A percentile compares a stretch with the other conserved stretches of the same genome.
These are phyloP conservation scores for Ormyrus labotus DNA, from an alignment of 2,888 invertebrate species.

Conservation along the genomic window DNA sequence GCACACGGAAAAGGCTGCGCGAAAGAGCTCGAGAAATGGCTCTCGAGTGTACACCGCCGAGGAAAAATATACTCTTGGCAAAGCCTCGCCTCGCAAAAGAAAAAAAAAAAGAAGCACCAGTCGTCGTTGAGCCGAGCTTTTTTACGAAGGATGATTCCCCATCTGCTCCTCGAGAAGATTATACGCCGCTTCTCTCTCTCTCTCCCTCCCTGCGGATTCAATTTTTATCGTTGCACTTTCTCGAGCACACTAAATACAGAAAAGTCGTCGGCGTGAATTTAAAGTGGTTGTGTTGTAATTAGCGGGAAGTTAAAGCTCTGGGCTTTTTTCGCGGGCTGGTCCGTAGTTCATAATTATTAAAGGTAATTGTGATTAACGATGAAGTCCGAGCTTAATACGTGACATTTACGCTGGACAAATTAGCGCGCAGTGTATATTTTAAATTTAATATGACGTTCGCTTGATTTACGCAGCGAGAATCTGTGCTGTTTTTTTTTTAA, in stretches of 20 bases:
- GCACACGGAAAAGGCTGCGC: neutral
- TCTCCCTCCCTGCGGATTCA: conserved; percentile 1
- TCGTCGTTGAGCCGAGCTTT: neutral
- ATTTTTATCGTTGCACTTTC: conserved; percentile 24
- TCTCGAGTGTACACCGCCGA: neutral
- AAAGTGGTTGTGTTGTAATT: neutral
- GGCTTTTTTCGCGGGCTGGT: conserved; percentile 8
- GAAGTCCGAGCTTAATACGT: neutral
- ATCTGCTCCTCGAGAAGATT: neutral
- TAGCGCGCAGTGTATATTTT: neutral
- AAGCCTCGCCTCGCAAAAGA: neutral
- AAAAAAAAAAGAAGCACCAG: neutral
- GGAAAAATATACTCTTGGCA: conserved; percentile 25
- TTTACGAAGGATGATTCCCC: conserved; percentile 16
- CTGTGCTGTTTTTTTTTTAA: no score
- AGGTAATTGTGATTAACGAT: conserved; percentile 25
- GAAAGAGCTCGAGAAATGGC: conserved; percentile 23
- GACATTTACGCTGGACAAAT: neutral
- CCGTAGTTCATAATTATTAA: conserved; percentile 38
- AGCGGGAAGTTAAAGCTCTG: neutral
- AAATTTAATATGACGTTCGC: conserved; percentile 15
- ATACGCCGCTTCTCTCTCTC: neutral
- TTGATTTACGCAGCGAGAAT: no score
- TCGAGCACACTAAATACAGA: neutral
- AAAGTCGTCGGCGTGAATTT: neutral